Base-by-base conservation (phyloP, 2,888 invertebrate genomes). In the Sinohyriopsis cumingii region DNA sequence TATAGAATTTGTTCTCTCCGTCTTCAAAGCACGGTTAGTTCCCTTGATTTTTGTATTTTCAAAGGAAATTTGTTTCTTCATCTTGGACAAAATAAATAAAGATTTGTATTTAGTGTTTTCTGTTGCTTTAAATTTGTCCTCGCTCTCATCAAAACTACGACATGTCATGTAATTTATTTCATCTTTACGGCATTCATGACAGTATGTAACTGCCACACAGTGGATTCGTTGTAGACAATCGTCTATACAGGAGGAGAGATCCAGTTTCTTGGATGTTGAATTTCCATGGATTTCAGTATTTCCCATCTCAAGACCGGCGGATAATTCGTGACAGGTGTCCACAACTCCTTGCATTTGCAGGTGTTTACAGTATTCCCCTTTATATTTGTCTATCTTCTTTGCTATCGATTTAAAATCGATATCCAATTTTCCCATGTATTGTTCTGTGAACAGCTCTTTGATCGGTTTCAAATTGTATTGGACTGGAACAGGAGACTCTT, bases 401-500 rank as follows among this genome's bases (percentile, higher is more conserved):
- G 25, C 22, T 18, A 75, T 72, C 45, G 33, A 55, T 1, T 33
- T 28, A 33, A 65, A 69, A 61, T 75, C 59, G 12, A 75, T 63
- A 59, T 59, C 56, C 5, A 69, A 6, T 24, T 20, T 28, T 20
- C 59, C 61, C 72, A 75, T 72, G 54, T 56, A 75, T 19, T 28
- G 59, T 20, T 61, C 68, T 1, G 75, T 68, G 55, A 75, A 75
- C 0, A 75, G 55, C 1, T 70, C 55, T 33, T 72, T 70, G 12
- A 75, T 72, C 15, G 69, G 60, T 22, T 33, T 18, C 24, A 75
- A 59, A 63, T 55, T 66, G 33, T 75, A 75, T 15, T 33, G 1
- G 1, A 64, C 63, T 9, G 75, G 75, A 33, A 75, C 68, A 5
- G 75, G 75, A 28, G 62, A 66, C 7, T 65, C 56, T 33, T 72